These are phyloP conservation scores for Camponotus vicinus DNA, from an alignment of 1,140 invertebrate species.

Conservation along the genomic window DNA sequence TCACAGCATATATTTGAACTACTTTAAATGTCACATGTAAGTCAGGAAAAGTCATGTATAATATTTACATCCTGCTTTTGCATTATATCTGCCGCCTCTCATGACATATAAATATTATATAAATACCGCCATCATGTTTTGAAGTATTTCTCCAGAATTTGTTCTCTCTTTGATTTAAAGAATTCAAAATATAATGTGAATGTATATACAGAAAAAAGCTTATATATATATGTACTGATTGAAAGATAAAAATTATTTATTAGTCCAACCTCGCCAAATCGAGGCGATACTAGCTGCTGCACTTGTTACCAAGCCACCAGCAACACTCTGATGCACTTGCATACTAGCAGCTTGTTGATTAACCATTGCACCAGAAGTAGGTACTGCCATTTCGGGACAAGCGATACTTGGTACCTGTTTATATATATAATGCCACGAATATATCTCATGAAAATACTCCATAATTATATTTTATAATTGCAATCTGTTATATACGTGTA, in stretches of 20 bases:
- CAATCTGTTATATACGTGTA: neutral
- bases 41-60: constrained; percentile 54
- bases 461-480: neutral
- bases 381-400: constrained; percentile 86
- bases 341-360: constrained; percentile 87
- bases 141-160: constrained; percentile 44
- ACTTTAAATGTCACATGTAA: constrained; percentile 50
- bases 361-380: constrained; percentile 82
- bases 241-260: constrained; percentile 80
- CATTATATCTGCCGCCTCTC: constrained; percentile 19
- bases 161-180: constrained; percentile 62
- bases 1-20: constrained; percentile 62
- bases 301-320: constrained; percentile 89
- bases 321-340: constrained; percentile 86
- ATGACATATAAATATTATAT: constrained; percentile 30
- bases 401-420: constrained; percentile 87
- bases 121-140: constrained; percentile 45
- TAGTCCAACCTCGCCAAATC: constrained; percentile 90
- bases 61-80: constrained; percentile 65
- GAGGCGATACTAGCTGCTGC: constrained; percentile 90
- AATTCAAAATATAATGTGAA: constrained; percentile 6
- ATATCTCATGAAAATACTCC: neutral
- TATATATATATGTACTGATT: constrained; percentile 11
- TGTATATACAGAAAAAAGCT: constrained; percentile 61
- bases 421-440: constrained; percentile 55